Percentiles rank a stretch among this genome's conserved stretches.
These are phyloP conservation scores for Cyclophora punctaria DNA, from an alignment of 2,888 invertebrate species.

Conservation along the genomic window DNA sequence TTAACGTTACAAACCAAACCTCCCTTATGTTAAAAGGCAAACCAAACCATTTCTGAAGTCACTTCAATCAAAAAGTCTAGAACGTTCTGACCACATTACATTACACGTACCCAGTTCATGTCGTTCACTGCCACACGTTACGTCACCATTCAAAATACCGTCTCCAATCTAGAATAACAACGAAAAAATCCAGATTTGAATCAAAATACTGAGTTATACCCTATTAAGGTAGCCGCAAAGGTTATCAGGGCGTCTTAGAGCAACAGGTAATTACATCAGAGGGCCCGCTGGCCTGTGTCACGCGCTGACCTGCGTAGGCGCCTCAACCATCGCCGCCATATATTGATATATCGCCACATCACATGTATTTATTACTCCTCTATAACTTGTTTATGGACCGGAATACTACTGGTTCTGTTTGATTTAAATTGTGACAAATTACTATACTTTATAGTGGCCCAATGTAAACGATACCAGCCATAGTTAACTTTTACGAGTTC, in stretches of 20 bases:
- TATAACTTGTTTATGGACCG: constrained; percentile 37
- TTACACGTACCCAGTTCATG: not conserved
- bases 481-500: constrained; percentile 6
- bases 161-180: too few relatives aligned
- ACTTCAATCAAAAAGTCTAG: too few relatives aligned
- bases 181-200: not conserved
- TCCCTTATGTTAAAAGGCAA: too few relatives aligned
- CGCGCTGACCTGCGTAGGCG: constrained; percentile 49
- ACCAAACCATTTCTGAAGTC: too few relatives aligned
- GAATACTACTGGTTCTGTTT: constrained; percentile 15
- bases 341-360: constrained; percentile 46
- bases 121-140: too few relatives aligned
- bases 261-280: constrained; percentile 21
- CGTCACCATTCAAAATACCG: too few relatives aligned
- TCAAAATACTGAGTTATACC: constrained; percentile 2
- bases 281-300: constrained; percentile 40
- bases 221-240: constrained; percentile 14
- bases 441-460: constrained; percentile 7
- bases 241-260: constrained; percentile 20
- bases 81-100: too few relatives aligned
- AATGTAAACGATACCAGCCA: not conserved
- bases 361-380: constrained; percentile 41
- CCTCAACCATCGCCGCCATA: constrained; percentile 29
- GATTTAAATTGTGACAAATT: constrained; percentile 14
- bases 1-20: too few relatives aligned